Evolutionary conservation across 1,140 invertebrate species (phyloP).

Genomic region (Globodera ellingtonae): DNA sequence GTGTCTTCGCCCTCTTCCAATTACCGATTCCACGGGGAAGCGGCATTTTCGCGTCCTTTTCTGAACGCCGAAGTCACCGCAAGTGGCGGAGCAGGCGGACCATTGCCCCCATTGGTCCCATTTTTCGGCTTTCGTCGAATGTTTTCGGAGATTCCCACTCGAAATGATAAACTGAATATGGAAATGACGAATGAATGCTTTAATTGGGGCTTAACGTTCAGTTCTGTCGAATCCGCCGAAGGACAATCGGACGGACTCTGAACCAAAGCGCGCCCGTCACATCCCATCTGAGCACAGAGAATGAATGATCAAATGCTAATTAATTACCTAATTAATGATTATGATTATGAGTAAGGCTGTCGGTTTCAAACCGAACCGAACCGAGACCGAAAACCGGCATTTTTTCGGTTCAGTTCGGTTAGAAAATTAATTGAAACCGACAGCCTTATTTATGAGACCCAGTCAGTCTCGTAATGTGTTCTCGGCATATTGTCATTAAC

Average conservation of each 20-base stretch:
- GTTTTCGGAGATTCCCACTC: constrained; percentile 18
- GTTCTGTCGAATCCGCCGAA: constrained; percentile 22
- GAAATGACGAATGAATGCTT: background rate
- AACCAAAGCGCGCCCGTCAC: constrained; percentile 27
- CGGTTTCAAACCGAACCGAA: too few relatives aligned
- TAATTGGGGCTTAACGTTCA: background rate
- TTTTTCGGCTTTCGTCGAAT: constrained; percentile 30
- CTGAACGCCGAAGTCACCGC: constrained; percentile 43
- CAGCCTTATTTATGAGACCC: too few relatives aligned
- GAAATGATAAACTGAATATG: background rate
- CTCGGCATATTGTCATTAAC: background rate
- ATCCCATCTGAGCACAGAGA: constrained; percentile 3
- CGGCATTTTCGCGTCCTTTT: constrained; percentile 46
- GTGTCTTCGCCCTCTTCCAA: background rate
- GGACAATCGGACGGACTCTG: constrained; percentile 22
- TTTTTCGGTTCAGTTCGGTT: too few relatives aligned
- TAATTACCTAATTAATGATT: background rate
- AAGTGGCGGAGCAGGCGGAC: constrained; percentile 42
- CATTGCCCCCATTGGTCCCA: constrained; percentile 48
- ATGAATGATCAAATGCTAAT: too few relatives aligned
- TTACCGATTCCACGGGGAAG: background rate
- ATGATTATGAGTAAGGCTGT: too few relatives aligned
- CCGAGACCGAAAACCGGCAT: too few relatives aligned
- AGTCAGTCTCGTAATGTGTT: background rate
- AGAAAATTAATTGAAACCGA: too few relatives aligned